These are phyloP conservation scores for Ypsolopha scabrella DNA, from an alignment of 2,888 invertebrate genomes.

Conservation along the genomic window DNA sequence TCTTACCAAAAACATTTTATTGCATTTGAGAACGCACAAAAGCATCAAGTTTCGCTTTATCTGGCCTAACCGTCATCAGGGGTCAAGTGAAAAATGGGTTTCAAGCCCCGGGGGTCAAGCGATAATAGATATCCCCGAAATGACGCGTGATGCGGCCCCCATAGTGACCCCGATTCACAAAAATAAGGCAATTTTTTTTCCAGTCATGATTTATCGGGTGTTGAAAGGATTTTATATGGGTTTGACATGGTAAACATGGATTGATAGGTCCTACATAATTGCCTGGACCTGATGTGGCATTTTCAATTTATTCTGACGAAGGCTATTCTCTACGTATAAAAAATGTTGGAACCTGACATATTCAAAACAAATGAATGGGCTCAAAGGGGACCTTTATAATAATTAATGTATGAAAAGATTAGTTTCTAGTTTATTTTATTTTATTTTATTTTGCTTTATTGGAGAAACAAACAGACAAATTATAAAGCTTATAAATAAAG, in stretches of 20 bases:
- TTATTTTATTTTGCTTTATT: too few species aligned
- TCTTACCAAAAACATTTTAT: conserved; percentile 4
- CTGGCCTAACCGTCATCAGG: neutral
- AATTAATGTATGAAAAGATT: too few species aligned
- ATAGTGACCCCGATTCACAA: conserved; percentile 26
- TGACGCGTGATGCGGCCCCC: conserved; percentile 15
- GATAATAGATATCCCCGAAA: conserved; percentile 30
- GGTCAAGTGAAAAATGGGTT: conserved; percentile 29
- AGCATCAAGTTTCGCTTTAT: neutral
- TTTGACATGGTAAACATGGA: neutral
- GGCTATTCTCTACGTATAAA: too few species aligned
- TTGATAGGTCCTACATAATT: conserved; percentile 1
- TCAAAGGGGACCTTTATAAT: too few species aligned
- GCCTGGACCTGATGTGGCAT: neutral
- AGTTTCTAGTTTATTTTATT: too few species aligned
- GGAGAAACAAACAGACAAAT: too few species aligned
- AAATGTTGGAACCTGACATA: too few species aligned
- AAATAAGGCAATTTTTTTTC: conserved; percentile 45
- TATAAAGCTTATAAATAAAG: too few species aligned
- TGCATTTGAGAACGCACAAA: neutral
- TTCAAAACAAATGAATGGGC: too few species aligned
- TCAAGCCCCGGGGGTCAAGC: conserved; percentile 17
- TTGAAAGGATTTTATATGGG: conserved; percentile 26
- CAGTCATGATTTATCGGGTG: conserved; percentile 42
- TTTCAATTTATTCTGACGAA: too few species aligned